Base-by-base conservation (phyloP, 2,888 invertebrate genomes). In the Synergus itoensis region DNA sequence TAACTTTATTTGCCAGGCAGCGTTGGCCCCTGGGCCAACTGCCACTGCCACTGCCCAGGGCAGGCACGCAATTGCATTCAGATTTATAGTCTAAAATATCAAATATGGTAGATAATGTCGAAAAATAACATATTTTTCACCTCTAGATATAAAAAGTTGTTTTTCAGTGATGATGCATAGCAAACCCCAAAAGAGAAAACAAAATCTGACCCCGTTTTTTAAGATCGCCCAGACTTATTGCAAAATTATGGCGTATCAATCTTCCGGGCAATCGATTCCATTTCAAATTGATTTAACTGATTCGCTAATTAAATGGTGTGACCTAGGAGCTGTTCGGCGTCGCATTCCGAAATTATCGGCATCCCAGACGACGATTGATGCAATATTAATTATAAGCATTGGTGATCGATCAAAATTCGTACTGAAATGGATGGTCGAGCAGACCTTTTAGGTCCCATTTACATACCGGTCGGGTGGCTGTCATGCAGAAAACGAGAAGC, bases 351-450 rank as follows among this genome's bases (percentile, higher is more conserved):
- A 84, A 80, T 80, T 53, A 81, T 81, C 81, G 81, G 79, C 82
- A 53, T 77, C 81, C 80, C 53, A 53, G 65, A 78, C 67, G 83
- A 83, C 79, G 84, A 84, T 86, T 83, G 84, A 85, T 86, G 81
- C 82, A 83, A 84, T 84, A 86, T 87, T 86, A 86, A 87, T 84
- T 78, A 79, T 83, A 79, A 76, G 9, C 79, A 76, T 76, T 80
- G 82, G 80, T 85, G 84, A 87, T 86, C 87, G 84, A 89, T 88
- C 82, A 83, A 79, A 77, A 77, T 79, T 81, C 76, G 64, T 77
- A 69, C 81, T 80, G 18, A 64, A 62, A 77, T 78, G 77, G 43
- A 60, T 69, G 79, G 62, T 75, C 60, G 65, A 67, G 45, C 45
- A 40, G 77, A 79, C 77, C 76, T 78, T 79, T 79, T 81, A 76